Base-by-base conservation (phyloP, 1,140 invertebrate species). In the Galleria mellonella region DNA sequence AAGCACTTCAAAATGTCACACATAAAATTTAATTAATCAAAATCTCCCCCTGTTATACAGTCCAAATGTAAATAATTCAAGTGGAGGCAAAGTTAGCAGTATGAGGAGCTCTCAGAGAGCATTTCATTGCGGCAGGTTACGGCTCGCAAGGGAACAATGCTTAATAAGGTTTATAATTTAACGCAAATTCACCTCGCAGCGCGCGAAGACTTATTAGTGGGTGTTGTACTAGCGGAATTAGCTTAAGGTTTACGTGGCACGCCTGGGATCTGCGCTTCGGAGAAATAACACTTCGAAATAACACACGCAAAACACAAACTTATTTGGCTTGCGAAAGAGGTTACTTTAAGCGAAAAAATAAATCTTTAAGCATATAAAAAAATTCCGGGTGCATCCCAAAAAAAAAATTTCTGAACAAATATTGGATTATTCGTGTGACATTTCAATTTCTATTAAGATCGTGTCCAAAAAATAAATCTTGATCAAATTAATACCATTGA, bases 81-180 rank as follows among this genome's bases (percentile, higher is more conserved):
- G 32, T 27, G 15, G 35, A 53, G 44, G 29, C 62, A 58, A 45
- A 52, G 49, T 43, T 53, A 47, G 33, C 46, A 30, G 40, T 44
- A 54, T 59, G 55, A 55, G 51, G 52, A 40, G 32, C 41, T 49
- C 46, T 30, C 17, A 23, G 17, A 46, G 51, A 58, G 55, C 59
- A 56, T 71, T 71, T 63, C 67, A 62, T 59, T 63, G 59, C 54
- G 57, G 54, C 54, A 59, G 54, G 57, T 75, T 62, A 75, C 68
- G 64, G 59, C 59, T 59, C 74, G 53, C 68, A 30, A 39, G 72
- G 75, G 75, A 76, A 69, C 72, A 58, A 73, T 79, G 63, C 51
- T 66, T 76, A 71, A 72, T 76, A 76, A 72, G 71, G 59, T 76
- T 72, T 69, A 74, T 79, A 75, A 78, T 78, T 75, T 70, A 74